phyloP scores from a whole-genome alignment of 2,113 vertebrate species.

The Pelvicachromis taeniatus region DNA sequence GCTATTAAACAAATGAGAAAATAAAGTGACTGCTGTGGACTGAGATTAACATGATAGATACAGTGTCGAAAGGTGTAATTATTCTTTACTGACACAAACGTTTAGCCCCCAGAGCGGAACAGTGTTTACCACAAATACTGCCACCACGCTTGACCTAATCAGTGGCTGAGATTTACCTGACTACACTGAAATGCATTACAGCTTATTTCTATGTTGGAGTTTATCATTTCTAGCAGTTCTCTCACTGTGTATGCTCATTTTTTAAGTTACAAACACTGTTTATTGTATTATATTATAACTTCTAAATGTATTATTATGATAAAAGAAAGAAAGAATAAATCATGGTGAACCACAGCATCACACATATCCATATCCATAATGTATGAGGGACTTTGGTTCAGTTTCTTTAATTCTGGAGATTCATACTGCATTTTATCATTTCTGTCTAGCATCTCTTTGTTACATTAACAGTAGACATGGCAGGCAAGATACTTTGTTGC shows the following conservation, averaged over 20 bases:
- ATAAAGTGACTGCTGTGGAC: slow-evolving; percentile 79
- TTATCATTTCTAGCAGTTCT: slow-evolving; percentile 5
- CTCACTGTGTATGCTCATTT: not conserved
- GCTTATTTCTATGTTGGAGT: slow-evolving; percentile 35
- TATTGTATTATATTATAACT: not conserved
- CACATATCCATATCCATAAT: not conserved
- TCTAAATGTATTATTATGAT: not conserved
- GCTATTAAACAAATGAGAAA: slow-evolving; percentile 87
- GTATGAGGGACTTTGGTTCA: not conserved
- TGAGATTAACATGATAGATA: slow-evolving; percentile 77
- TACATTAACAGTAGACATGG: not conserved
- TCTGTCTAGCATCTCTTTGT: not conserved
- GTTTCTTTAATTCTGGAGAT: not conserved
- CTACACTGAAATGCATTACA: slow-evolving; percentile 45
- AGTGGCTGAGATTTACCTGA: slow-evolving; percentile 63
- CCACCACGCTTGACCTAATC: slow-evolving; percentile 67
- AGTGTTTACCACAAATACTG: slow-evolving; percentile 69
- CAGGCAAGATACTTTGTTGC: not conserved
- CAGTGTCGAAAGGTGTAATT: slow-evolving; percentile 70
- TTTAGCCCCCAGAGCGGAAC: slow-evolving; percentile 67
- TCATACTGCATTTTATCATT: not conserved
- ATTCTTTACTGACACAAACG: slow-evolving; percentile 77
- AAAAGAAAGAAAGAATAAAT: not conserved
- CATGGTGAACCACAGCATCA: not conserved
- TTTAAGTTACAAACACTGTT: not conserved